Evolutionary conservation across 2,888 invertebrate genomes (phyloP).

Genomic region (Ecdyonurus torrentis): DNA sequence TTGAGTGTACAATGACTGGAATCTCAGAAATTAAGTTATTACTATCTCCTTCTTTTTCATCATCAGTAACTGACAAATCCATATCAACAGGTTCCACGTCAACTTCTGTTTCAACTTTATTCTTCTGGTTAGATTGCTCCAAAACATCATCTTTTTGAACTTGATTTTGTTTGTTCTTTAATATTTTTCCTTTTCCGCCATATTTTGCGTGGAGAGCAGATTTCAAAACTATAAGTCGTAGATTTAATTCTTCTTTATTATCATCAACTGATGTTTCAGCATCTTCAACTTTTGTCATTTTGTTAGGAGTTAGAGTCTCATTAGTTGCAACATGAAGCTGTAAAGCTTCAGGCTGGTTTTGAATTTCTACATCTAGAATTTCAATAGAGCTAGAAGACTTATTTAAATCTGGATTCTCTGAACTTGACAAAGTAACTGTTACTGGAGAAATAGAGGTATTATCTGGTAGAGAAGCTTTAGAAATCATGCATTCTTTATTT

Average conservation of each 20-base stretch:
- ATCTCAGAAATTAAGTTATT: no score
- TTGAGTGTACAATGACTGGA: no score
- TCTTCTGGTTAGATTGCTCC: neutral
- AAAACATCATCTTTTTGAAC: neutral
- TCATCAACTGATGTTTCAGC: neutral
- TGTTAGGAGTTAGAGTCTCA: neutral
- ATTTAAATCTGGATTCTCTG: neutral
- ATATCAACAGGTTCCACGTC: neutral
- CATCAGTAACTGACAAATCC: neutral
- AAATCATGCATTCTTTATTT: neutral
- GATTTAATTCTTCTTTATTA: neutral
- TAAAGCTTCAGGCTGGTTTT: neutral
- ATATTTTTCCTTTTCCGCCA: neutral
- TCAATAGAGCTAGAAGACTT: neutral
- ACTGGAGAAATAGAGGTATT: neutral
- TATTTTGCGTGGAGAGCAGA: neutral
- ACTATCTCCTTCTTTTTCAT: neutral
- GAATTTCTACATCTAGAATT: neutral
- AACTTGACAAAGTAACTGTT: neutral
- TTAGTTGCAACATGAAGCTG: neutral
- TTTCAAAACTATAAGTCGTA: neutral
- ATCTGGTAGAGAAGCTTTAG: neutral
- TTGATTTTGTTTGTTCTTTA: neutral
- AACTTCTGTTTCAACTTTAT: neutral
- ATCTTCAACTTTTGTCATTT: neutral